Conservation (phyloP, 1,140 invertebrate genomes). For the Heliconius eleuchia region DNA sequence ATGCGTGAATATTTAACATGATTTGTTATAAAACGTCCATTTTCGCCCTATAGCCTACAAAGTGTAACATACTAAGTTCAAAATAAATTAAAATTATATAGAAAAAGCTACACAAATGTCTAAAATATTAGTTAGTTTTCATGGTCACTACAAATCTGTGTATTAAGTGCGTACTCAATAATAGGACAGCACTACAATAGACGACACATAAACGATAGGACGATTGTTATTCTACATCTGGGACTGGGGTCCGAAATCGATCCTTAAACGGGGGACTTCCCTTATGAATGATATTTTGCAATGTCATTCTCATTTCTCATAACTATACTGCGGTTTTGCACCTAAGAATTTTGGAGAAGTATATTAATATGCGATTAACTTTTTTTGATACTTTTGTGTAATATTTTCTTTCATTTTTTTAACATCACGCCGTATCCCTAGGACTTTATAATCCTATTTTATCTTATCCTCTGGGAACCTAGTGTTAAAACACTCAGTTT, state of each 20-base stretch:
- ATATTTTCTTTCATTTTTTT: too few relatives aligned
- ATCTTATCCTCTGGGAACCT: too few relatives aligned
- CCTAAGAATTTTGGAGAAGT: neutral
- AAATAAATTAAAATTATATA: too few relatives aligned
- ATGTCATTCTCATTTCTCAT: slow-evolving; percentile 18
- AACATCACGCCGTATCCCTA: too few relatives aligned
- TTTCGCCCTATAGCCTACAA: too few relatives aligned
- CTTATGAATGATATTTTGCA: slow-evolving; percentile 31
- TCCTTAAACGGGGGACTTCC: slow-evolving; percentile 35
- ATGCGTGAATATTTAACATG: too few relatives aligned
- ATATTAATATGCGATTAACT: slow-evolving; percentile 8
- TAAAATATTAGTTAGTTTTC: too few relatives aligned
- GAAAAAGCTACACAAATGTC: too few relatives aligned
- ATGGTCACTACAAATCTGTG: slow-evolving; percentile 51
- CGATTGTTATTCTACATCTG: slow-evolving; percentile 73
- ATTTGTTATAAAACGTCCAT: too few relatives aligned
- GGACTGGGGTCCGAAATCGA: slow-evolving; percentile 61
- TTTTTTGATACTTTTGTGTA: neutral
- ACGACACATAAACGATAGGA: slow-evolving; percentile 52
- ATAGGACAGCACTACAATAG: slow-evolving; percentile 57
- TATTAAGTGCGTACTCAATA: slow-evolving; percentile 69
- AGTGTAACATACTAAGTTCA: too few relatives aligned
- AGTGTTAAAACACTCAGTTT: too few relatives aligned
- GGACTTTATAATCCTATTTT: too few relatives aligned
- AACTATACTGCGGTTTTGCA: slow-evolving; percentile 22